Evolutionary conservation across 1,140 invertebrate genomes (phyloP), one percentile per base, ranked within the genome.

Genomic region (Cotesia glomerata): DNA sequence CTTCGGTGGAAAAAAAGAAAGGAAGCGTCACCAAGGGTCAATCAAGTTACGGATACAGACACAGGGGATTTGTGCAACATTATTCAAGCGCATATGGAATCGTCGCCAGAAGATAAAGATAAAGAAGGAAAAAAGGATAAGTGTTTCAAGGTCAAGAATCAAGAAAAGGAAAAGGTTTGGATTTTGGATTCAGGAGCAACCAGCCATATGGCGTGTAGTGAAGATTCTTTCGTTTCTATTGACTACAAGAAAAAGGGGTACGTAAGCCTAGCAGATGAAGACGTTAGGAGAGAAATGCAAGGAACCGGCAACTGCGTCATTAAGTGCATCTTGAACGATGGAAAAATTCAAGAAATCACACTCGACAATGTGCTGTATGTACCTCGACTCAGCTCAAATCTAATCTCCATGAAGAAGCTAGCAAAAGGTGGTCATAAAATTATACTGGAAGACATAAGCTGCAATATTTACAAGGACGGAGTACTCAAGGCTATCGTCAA

Each of bases 361-460:
- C 8, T 72, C 4, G n/a, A 45, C 4, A 36, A 72, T 36, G 62
- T 66, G 14, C 35, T 72, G 14, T 72, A 66, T 16, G 63, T 65
- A 49, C 63, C 45, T 2, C 4, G n/a, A 8, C 51, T 82, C 5
- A 69, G 74, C 11, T 77, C 77, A 3, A 83, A 82, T 65, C 70
- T 81, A 54, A 45, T 84, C 0, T 82, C 81, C 0, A 76, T 82
- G 0, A 82, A 77, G 32, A 72, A 81, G 76, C 76, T 84, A 2
- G 73, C 74, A 7, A 80, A 83, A n/a, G 78, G 77, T 45, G 79
- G 78, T 0, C 79, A 77, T 74, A 61, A 74, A 65, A 74, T 84
- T n/a, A 61, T 78, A 66, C 81, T 85, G 77, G 51, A 76, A 36
- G 51, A 75, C 18, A 9, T 77, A 61, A 72, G 76, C 3, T 82